Evolutionary conservation across 2,888 invertebrate species (phyloP).

Genomic region (Leptopterna dolabrata): DNA sequence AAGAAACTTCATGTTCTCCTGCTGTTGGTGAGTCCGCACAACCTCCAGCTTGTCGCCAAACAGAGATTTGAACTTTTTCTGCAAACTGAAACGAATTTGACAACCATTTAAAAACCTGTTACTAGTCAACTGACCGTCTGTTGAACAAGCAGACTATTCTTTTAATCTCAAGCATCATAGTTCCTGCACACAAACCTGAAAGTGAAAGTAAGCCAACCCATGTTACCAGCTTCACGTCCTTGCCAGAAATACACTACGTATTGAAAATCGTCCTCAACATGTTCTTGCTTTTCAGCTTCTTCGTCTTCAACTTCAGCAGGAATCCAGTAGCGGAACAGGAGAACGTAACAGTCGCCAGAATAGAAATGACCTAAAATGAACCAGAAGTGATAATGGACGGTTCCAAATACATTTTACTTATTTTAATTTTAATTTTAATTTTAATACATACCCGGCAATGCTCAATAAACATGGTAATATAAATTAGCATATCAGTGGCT

Average conservation of each 20-base stretch:
- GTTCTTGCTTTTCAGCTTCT: constrained; percentile 69
- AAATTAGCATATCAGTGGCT: no score
- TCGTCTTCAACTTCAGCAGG: constrained; percentile 75
- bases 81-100: constrained; percentile 72
- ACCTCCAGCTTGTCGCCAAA: constrained; percentile 94
- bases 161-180: no score
- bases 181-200: constrained; percentile 74
- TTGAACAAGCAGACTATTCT: not conserved
- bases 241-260: constrained; percentile 99
- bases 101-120: no score
- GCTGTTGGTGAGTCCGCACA: constrained; percentile 96
- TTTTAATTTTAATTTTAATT: no score
- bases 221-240: constrained; percentile 95
- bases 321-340: constrained; percentile 95
- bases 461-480: no score
- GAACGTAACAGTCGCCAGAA: constrained; percentile 96
- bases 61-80: constrained; percentile 89
- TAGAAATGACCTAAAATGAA: constrained; percentile 78
- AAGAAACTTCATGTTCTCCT: constrained; percentile 98
- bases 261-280: constrained; percentile 79
- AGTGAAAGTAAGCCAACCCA: constrained; percentile 99
- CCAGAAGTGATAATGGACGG: no score
- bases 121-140: no score
- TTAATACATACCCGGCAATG: no score
- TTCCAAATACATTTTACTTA: no score